Evolutionary conservation across 2,888 invertebrate genomes (phyloP).

Genomic region (Pemphredon lugubris): DNA sequence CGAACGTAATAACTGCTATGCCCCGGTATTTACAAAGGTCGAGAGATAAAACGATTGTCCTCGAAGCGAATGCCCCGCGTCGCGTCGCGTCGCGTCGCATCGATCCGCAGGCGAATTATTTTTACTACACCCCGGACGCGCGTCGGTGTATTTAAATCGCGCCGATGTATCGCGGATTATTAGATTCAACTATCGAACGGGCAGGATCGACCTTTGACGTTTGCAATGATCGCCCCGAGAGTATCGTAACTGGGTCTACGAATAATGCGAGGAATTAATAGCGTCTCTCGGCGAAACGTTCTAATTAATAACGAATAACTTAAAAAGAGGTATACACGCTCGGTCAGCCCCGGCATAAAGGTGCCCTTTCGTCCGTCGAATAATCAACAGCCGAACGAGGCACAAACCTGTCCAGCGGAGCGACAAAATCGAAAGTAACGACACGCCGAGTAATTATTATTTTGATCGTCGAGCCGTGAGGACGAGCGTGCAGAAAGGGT

Average conservation of each 20-base stretch:
- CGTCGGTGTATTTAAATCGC: not conserved
- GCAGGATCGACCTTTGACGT: not conserved
- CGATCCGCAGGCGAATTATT: too few relatives aligned
- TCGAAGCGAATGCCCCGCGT: too few relatives aligned
- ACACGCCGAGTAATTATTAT: constrained; percentile 70
- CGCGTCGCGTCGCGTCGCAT: too few relatives aligned
- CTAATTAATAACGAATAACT: constrained; percentile 55
- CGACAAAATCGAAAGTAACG: constrained; percentile 59
- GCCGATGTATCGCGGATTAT: not conserved
- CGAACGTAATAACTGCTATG: too few relatives aligned
- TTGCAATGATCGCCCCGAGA: constrained; percentile 12
- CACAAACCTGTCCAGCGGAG: constrained; percentile 26
- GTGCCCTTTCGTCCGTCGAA: constrained; percentile 37
- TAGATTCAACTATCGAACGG: constrained; percentile 4
- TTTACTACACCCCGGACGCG: too few relatives aligned
- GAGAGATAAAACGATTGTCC: too few relatives aligned
- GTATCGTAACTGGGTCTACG: not conserved
- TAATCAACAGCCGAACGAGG: constrained; percentile 46
- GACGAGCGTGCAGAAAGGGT: constrained; percentile 36
- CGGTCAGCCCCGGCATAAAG: constrained; percentile 14
- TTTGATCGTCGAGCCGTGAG: constrained; percentile 68
- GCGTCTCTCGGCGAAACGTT: constrained; percentile 22
- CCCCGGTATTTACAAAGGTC: too few relatives aligned
- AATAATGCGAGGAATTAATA: constrained; percentile 26
- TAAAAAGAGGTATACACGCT: constrained; percentile 40